Evolutionary conservation across 2,797 vertebrate genomes (phyloP).

Genomic region (Pygocentrus nattereri): DNA sequence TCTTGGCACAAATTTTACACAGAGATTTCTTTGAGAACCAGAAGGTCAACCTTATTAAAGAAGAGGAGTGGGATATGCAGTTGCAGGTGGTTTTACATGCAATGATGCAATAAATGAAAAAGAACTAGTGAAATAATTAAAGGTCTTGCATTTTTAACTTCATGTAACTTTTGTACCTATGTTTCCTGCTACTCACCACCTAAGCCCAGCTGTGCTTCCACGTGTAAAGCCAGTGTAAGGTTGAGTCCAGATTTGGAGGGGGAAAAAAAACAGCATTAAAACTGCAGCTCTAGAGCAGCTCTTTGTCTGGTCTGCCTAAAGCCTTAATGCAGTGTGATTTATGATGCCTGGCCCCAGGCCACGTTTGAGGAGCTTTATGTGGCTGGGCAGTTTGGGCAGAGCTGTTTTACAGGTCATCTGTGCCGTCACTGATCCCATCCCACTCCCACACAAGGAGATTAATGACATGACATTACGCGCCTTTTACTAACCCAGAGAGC

Average conservation of each 20-base stretch:
- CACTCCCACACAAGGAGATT: conserved; percentile 52
- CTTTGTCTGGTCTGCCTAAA: conserved; percentile 48
- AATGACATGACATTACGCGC: conserved; percentile 61
- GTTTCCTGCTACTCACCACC: background rate
- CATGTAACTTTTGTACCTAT: background rate
- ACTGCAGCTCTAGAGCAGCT: conserved; percentile 12
- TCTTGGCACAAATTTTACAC: too few species aligned
- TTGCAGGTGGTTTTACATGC: too few species aligned
- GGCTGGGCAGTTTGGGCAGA: conserved; percentile 46
- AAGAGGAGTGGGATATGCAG: too few species aligned
- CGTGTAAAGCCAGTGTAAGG: background rate
- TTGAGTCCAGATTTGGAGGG: background rate
- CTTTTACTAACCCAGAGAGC: conserved; percentile 58
- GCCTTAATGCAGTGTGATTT: conserved; percentile 58
- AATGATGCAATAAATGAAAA: too few species aligned
- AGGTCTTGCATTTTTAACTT: too few species aligned
- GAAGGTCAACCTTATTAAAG: too few species aligned
- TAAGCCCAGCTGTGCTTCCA: background rate
- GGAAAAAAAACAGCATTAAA: background rate
- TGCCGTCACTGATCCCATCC: conserved; percentile 45
- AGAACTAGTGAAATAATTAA: too few species aligned
- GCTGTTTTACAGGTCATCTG: conserved; percentile 62
- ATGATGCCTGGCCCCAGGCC: conserved; percentile 46
- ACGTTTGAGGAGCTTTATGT: conserved; percentile 54
- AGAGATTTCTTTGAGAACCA: too few species aligned